Percentiles rank a stretch among this genome's conserved stretches.
phyloP scores from a whole-genome alignment of 2,888 invertebrate genomes.

The Cryptus viduatorius region DNA sequence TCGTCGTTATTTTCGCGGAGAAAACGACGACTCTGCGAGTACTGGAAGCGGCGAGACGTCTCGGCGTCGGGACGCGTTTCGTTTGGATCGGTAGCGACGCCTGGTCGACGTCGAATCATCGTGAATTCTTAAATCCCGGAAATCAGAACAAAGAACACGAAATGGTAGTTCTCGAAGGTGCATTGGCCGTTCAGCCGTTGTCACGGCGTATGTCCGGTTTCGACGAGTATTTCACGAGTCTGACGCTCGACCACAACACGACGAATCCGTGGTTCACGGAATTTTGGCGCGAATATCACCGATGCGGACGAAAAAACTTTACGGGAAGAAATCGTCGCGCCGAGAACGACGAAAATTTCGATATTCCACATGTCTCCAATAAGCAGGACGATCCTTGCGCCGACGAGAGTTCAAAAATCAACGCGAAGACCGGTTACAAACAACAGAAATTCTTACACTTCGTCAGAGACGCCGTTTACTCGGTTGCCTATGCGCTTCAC shows the following conservation, averaged over 20 bases:
- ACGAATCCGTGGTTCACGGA: slow-evolving; percentile 86
- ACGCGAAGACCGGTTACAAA: slow-evolving; percentile 77
- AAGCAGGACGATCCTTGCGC: slow-evolving; percentile 56
- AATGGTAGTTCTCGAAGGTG: slow-evolving; percentile 85
- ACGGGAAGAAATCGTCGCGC: not conserved
- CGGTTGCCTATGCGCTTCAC: slow-evolving; percentile 86
- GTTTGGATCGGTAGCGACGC: slow-evolving; percentile 87
- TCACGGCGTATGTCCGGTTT: slow-evolving; percentile 85
- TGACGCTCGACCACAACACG: slow-evolving; percentile 79
- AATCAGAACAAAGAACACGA: slow-evolving; percentile 72
- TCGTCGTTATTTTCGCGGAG: slow-evolving; percentile 86
- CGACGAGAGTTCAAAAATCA: slow-evolving; percentile 70
- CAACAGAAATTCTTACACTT: slow-evolving; percentile 86
- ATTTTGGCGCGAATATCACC: slow-evolving; percentile 85
- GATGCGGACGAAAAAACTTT: slow-evolving; percentile 66
- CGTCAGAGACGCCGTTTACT: slow-evolving; percentile 86
- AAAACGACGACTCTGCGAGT: slow-evolving; percentile 84
- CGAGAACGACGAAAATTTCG: not conserved
- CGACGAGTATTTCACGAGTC: slow-evolving; percentile 85
- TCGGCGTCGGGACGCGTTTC: slow-evolving; percentile 80
- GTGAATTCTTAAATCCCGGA: slow-evolving; percentile 72
- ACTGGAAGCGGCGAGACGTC: slow-evolving; percentile 84
- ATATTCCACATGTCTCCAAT: not conserved
- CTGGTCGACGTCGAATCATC: slow-evolving; percentile 84
- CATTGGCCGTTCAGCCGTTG: slow-evolving; percentile 86